These are phyloP conservation scores for Apteryx owenii DNA, from an alignment of 2,113 vertebrate species.

Conservation along the genomic window DNA sequence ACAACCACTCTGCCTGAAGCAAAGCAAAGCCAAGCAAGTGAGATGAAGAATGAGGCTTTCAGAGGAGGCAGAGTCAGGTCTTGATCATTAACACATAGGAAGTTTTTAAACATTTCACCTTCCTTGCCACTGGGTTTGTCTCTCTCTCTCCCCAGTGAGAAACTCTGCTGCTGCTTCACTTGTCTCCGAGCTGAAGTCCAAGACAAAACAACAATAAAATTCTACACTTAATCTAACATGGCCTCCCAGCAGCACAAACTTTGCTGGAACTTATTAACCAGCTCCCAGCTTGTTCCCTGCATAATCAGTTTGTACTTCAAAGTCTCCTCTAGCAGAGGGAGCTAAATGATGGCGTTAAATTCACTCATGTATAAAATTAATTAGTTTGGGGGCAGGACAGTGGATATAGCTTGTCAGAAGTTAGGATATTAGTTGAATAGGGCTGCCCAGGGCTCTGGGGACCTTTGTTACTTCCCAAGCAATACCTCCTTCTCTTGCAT, in stretches of 20 bases:
- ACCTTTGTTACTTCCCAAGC: neutral
- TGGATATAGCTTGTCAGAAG: conserved; percentile 41
- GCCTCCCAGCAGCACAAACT: conserved; percentile 1
- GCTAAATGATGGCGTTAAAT: conserved; percentile 14
- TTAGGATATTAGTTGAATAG: neutral
- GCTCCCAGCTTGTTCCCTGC: conserved; percentile 40
- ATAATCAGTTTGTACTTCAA: conserved; percentile 57
- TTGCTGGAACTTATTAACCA: conserved; percentile 9
- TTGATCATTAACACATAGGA: neutral
- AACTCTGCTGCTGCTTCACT: neutral
- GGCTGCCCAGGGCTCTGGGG: neutral
- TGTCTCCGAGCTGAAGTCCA: neutral
- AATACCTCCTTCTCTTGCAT: neutral
- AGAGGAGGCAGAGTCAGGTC: neutral
- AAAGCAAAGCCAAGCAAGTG: neutral
- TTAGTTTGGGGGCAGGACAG: conserved; percentile 37
- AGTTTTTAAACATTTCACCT: neutral
- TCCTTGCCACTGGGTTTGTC: neutral
- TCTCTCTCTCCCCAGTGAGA: neutral
- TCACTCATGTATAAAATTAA: conserved; percentile 44
- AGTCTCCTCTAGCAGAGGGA: neutral
- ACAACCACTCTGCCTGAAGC: neutral
- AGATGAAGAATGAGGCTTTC: neutral
- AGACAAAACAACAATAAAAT: conserved; percentile 18
- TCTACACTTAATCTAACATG: neutral